Base-by-base conservation (phyloP, 2,113 vertebrate species). In the Arvicanthis niloticus region DNA sequence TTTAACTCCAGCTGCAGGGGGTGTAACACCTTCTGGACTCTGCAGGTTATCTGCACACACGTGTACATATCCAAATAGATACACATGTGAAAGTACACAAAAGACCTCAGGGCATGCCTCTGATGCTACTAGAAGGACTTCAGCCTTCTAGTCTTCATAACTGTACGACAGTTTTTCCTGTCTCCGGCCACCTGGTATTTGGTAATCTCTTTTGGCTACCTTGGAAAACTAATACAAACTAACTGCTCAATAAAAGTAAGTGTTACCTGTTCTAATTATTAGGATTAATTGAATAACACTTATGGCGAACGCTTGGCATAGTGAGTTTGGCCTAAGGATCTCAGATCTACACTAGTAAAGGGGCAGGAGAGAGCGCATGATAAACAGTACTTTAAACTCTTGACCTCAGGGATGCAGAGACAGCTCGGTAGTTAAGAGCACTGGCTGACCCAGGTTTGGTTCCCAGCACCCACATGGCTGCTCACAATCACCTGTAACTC, bases 241-340 rank as follows among this genome's bases (percentile, higher is more conserved):
- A 91, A 94, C 17, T 92, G 22, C n/a, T 88, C 91, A 73, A 16
- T 73, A 68, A 93, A 93, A 92, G 84, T 45, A 62, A 88, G 77
- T 17, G 45, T 15, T 48, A 81, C 56, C 62, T 53, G 40, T 89
- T 58, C 7, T 51, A 53, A 85, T 88, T 70, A 89, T 58, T 84
- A 87, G 60, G 48, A 76, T 86, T 48, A 56, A 48, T 4, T 56
- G 51, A 75, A 75, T 87, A 91, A n/a, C 37, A 84, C 26, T n/a
- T 90, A 85, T 51, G 31, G n/a, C 42, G 88, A 94, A 70, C 40
- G 86, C 45, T 12, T 68, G 48, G 82, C 68, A 75, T 8, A 11
- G 17, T n/a, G 68, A 93, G 45, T 56, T 40, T 91, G 34, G n/a
- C 51, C 78, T 3, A 48, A 88, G 68, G 22, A 96, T 53, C 48